phyloP scores from a whole-genome alignment of 2,888 invertebrate species.

The Noctuana brunneofusca region DNA sequence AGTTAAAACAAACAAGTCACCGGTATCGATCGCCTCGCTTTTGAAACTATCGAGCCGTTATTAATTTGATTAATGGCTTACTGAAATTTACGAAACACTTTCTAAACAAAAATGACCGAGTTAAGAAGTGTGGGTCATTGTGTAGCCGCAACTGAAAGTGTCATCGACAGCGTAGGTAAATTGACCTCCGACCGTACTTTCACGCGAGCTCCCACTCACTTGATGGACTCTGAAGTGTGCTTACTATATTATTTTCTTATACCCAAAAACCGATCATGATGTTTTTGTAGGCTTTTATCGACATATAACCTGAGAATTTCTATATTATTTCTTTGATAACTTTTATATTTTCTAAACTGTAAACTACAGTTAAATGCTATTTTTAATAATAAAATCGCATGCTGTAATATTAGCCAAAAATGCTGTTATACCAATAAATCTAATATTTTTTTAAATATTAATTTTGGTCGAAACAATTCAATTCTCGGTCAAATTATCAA shows the following conservation, averaged over 20 bases:
- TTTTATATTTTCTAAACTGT: too few species aligned
- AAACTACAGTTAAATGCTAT: too few species aligned
- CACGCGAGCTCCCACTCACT: slow-evolving; percentile 17
- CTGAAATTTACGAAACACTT: slow-evolving; percentile 32
- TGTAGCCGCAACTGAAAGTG: slow-evolving; percentile 22
- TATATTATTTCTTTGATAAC: too few species aligned
- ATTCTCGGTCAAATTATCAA: too few species aligned
- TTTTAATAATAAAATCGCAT: too few species aligned
- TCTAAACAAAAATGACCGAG: slow-evolving; percentile 31
- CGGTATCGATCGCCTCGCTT: slow-evolving; percentile 27
- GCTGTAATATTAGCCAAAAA: too few species aligned
- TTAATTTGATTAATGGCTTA: slow-evolving; percentile 34
- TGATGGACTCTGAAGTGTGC: background rate
- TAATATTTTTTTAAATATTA: too few species aligned
- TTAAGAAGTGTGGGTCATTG: slow-evolving; percentile 20
- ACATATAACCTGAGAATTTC: too few species aligned
- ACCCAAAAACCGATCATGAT: background rate
- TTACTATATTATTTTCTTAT: background rate
- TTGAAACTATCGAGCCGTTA: slow-evolving; percentile 30
- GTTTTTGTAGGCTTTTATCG: too few species aligned
- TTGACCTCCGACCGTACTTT: slow-evolving; percentile 27
- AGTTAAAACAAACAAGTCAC: slow-evolving; percentile 21
- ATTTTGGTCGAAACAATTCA: too few species aligned
- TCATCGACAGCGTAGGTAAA: slow-evolving; percentile 14
- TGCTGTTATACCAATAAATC: too few species aligned